phyloP scores from a whole-genome alignment of 2,888 invertebrate genomes.

The Lepidochitona cinerea region DNA sequence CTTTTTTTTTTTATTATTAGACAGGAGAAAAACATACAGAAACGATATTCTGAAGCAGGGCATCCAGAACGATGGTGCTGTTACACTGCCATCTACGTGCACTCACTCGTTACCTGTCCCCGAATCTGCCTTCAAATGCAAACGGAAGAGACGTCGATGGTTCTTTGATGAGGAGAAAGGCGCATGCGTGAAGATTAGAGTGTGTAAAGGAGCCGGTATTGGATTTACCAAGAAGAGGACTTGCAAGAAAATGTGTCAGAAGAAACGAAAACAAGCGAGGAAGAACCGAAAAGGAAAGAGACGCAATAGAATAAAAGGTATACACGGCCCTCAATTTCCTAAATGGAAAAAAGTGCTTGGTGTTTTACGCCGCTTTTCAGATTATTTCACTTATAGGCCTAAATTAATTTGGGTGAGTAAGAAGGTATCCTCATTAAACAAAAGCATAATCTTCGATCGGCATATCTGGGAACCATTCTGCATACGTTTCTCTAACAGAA shows the following conservation, averaged over 20 bases:
- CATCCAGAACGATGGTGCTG: neutral
- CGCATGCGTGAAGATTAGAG: conserved; percentile 36
- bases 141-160: conserved; percentile 35
- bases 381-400: no score
- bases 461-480: no score
- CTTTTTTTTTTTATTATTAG: no score
- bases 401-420: no score
- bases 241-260: conserved; percentile 40
- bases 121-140: conserved; percentile 35
- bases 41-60: no score
- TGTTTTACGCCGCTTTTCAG: no score
- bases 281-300: conserved; percentile 4
- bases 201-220: conserved; percentile 41
- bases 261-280: conserved; percentile 11
- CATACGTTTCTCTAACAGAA: no score
- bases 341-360: no score
- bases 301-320: neutral
- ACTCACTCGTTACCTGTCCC: conserved; percentile 33
- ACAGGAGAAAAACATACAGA: neutral
- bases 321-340: neutral
- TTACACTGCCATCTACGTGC: no score
- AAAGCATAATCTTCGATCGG: no score
- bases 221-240: conserved; percentile 38
- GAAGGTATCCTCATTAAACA: no score
- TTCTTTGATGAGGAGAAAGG: conserved; percentile 39